Conservation (phyloP, 2,888 invertebrate species). For the Galerucella pusilla region DNA sequence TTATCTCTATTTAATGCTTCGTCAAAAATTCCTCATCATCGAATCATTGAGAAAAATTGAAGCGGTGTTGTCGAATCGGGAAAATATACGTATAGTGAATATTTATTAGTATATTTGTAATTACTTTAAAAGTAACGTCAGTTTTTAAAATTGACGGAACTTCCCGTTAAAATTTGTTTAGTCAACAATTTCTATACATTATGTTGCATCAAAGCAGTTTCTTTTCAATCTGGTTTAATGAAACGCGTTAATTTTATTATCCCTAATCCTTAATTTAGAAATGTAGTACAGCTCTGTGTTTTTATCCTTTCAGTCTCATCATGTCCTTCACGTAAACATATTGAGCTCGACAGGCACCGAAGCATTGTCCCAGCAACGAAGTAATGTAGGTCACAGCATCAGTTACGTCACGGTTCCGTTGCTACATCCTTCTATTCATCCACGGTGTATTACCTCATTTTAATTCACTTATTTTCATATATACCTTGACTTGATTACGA, state of each 20-base stretch:
- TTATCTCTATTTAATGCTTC: no score
- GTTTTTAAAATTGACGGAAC: no score
- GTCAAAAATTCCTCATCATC: no score
- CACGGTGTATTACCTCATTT: constrained; percentile 7
- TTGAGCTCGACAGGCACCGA: constrained; percentile 6
- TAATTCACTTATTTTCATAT: constrained; percentile 4
- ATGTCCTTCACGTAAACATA: background rate
- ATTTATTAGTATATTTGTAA: no score
- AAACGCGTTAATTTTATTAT: background rate
- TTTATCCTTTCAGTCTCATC: constrained; percentile 4
- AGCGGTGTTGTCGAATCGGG: no score
- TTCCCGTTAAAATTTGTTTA: no score
- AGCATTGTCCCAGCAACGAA: constrained; percentile 15
- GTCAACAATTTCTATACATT: no score
- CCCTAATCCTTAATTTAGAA: background rate
- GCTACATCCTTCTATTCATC: constrained; percentile 12
- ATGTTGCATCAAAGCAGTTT: no score
- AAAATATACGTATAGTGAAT: no score
- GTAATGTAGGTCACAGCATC: constrained; percentile 14
- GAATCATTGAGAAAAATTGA: no score
- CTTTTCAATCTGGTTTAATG: no score
- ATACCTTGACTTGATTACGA: background rate
- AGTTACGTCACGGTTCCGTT: constrained; percentile 11
- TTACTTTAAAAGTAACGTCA: no score
- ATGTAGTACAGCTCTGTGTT: background rate